Evolutionary conservation across 2,797 vertebrate species (phyloP), one percentile per base, ranked within the genome.

Genomic region (Luscinia luscinia): DNA sequence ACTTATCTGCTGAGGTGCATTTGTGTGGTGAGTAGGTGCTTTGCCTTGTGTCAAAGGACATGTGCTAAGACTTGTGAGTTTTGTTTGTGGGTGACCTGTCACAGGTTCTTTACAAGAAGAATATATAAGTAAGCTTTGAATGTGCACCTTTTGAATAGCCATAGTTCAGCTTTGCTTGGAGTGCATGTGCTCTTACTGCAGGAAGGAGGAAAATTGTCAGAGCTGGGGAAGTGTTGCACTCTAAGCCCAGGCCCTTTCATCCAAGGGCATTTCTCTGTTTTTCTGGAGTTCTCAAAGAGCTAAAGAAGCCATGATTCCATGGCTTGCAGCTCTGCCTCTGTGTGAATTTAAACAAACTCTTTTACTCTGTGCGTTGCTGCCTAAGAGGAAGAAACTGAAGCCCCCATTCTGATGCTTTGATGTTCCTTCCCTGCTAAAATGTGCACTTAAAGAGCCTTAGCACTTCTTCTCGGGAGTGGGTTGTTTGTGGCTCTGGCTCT

Each of bases 1-100:
- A 2, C 24, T 46, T 30, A 19, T 3, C 26, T 52, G 16, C 1
- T 23, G 48, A 67, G 32, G 26, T 77, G 19, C 43, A 1, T 74
- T 51, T 84, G 55, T 52, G 12, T 2, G 15, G 27, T 18, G n/a
- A 86, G 49, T 6, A 22, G 26, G 2, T 45, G 23, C 4, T 58
- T 17, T 48, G 27, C 22, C 24, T 57, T 19, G 7, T 20, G 6
- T 69, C 2, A 23, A n/a, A 5, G 7, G 30, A 7, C 1, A 4
- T 1, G 8, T 58, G 27, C 22, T 7, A 46, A 1, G 9, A 3
- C 2, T 24, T 63, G 20, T 46, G 46, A 24, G 3, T 75, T 72
- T 84, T 67, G 8, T 8, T 90, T 0, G 0, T 17, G 23, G 8
- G 8, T 78, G 24, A 6, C 27, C 72, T 32, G 4, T 16, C 13